These are phyloP conservation scores for Hormiphora californensis DNA, from an alignment of 37 sponge, comb jelly and placozoan species.

Conservation along the genomic window DNA sequence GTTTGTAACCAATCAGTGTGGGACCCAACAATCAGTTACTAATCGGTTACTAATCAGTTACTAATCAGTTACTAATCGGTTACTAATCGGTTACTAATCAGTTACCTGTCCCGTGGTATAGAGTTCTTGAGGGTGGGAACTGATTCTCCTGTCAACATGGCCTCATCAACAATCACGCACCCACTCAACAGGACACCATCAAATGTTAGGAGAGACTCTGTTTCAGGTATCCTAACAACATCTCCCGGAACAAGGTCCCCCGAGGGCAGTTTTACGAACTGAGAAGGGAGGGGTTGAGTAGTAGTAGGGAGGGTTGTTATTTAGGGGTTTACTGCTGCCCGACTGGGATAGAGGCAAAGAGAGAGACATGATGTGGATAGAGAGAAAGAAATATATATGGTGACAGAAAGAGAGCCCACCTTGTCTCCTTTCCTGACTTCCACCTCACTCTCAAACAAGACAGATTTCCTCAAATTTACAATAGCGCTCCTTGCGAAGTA, in stretches of 20 bases:
- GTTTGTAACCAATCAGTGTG: too few species aligned
- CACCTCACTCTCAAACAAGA: background rate
- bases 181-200: background rate
- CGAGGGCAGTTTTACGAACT: background rate
- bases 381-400: too few species aligned
- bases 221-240: background rate
- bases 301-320: too few species aligned
- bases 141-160: background rate
- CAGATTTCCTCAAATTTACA: background rate
- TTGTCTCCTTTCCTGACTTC: background rate
- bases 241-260: constrained; percentile 2
- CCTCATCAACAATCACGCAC: background rate
- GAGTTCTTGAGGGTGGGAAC: constrained; percentile 4
- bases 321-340: too few species aligned
- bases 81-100: too few species aligned
- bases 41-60: too few species aligned
- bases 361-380: too few species aligned
- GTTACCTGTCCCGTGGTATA: background rate
- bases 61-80: too few species aligned
- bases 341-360: too few species aligned
- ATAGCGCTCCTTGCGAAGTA: background rate
- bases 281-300: background rate
- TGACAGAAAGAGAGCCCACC: too few species aligned
- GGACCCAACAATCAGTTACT: too few species aligned
- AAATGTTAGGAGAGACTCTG: background rate